Base-by-base conservation (phyloP, 2,888 invertebrate species). In the Diabrotica balteata region DNA sequence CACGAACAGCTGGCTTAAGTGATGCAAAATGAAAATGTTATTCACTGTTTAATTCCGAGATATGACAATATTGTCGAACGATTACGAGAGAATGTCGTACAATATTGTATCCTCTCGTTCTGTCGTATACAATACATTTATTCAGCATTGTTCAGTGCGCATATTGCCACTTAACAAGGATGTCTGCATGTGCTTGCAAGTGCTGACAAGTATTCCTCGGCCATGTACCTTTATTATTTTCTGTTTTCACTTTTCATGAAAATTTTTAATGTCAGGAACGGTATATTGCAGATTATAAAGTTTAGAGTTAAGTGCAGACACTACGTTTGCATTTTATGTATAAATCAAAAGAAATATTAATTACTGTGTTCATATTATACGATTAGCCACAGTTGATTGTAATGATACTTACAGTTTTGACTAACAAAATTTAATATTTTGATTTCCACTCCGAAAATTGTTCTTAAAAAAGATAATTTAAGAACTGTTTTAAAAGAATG, bases 161-260 rank as follows among this genome's bases (percentile, higher is more conserved):
- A 81, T 80, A 80, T 80, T 80, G 79, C 80, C 80, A 77, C 78
- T 81, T 80, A 79, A 79, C 79, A 78, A 76, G 73, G 75, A 75
- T 75, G 75, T 72, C 68, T 76, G 75, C 74, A 78, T 77, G 73
- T 73, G 74, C 73, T 62, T 47, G 32, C 58, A 76, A 78, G 79
- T 75, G 75, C 76, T 61, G 68, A 64, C 67, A 52, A 72, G 75
- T 74, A 75, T 72, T 74, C 73, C 75, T 69, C 73, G 73, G 78
- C 78, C 80, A 79, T 77, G 77, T 77, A 78, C 74, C 74, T 68
- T 74, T 72, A 77, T 76, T 76, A 54, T 54, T 49, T 42, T 62
- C 9, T 54, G 42, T 62, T 62, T 62, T 46, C 60, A 17, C 53
- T 61, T 32, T 45, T 57, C 50, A 7, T 42, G 22, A 58, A 17